Base-by-base conservation (phyloP, 2,113 vertebrate genomes). In the Nesoenas mayeri region DNA sequence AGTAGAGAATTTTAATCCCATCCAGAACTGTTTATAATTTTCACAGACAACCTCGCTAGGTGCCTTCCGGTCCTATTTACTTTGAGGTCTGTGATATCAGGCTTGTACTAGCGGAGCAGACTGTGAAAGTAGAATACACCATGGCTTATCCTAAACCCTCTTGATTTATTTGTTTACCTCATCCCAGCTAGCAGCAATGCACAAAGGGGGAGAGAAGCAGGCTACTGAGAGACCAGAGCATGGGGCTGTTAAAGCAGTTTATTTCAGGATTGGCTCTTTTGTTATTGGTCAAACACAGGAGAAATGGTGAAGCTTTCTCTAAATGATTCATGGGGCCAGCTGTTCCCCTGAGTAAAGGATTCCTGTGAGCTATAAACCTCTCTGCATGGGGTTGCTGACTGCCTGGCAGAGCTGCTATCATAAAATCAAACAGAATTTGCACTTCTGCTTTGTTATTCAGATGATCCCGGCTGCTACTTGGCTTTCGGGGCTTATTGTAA, bases 131-230 rank as follows among this genome's bases (percentile, higher is more conserved):
- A 15, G 28, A 78, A 42, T 8, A 91, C 69, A 61, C 10, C 25
- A 32, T 0, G 1, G 36, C 25, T 90, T 60, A 80, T 80, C 69
- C 67, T 67, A 78, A 91, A 64, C 62, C 60, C 31, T 74, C 48
- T 61, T 82, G 61, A 84, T 90, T 93, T 95, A 85, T 83, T 92
- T 94, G 69, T 96, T 93, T 93, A 50, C 70, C 66, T 94, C 78
- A 40, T 69, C 77, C n/a, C n/a, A 91, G 61, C 40, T 32, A 80
- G 81, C 53, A 83, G 57, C 80, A 81, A 32, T 72, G 48, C 61
- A 65, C 73, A 69, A 84, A 74, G 50, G 48, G 50, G 48, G 48
- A 92, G 57, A 72, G 73, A 57, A 69, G 50, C 72, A 92, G 69
- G 48, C 61, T 70, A 32, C 50, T 65, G 57, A 85, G 40, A 85